A percentile compares a stretch with the other conserved stretches of the same genome.
phyloP scores from a whole-genome alignment of 2,797 vertebrate genomes.

The Ambastaia sidthimunki region DNA sequence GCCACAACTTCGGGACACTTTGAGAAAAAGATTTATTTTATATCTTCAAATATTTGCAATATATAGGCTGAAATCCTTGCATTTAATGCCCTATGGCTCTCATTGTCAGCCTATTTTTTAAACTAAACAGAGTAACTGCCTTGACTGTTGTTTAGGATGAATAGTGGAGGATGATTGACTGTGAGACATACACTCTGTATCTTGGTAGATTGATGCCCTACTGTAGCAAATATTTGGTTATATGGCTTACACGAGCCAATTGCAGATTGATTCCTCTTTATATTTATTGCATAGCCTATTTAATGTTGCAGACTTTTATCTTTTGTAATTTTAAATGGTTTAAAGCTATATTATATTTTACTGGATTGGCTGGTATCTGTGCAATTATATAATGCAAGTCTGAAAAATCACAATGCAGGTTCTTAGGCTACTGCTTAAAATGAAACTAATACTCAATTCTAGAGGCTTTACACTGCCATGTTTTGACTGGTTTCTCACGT shows the following conservation, averaged over 20 bases:
- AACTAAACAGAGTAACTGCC: neutral
- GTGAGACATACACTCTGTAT: neutral
- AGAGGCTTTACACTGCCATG: too few species aligned
- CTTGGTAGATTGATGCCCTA: neutral
- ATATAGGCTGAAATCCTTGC: neutral
- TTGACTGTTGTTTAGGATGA: neutral
- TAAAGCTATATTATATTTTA: neutral
- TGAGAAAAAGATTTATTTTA: neutral
- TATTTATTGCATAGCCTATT: neutral
- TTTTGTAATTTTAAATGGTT: slow-evolving; percentile 1
- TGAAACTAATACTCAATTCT: too few species aligned
- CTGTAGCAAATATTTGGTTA: slow-evolving; percentile 22
- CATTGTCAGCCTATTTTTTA: neutral
- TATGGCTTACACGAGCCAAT: neutral
- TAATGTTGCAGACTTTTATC: neutral
- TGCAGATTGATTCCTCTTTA: slow-evolving; percentile 8
- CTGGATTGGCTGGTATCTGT: neutral
- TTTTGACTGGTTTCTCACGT: neutral
- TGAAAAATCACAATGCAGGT: neutral
- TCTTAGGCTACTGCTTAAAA: neutral
- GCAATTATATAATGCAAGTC: neutral
- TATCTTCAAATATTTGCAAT: neutral
- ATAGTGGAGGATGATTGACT: neutral
- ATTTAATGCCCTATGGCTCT: neutral
- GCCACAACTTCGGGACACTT: neutral